These are phyloP conservation scores for Diloba caeruleocephala DNA, from an alignment of 2,888 invertebrate species.

Conservation along the genomic window DNA sequence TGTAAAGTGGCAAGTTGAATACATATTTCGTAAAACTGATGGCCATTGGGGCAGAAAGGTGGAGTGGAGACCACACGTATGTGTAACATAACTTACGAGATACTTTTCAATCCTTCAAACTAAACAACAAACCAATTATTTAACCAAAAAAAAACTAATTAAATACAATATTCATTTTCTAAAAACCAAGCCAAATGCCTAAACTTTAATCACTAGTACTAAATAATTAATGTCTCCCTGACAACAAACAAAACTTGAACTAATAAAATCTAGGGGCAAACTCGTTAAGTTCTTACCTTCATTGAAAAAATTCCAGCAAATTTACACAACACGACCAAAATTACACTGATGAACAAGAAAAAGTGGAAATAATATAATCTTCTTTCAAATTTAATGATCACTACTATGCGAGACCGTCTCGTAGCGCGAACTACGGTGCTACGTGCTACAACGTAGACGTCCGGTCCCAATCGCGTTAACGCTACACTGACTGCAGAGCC, in stretches of 20 bases:
- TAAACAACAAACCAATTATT: background rate
- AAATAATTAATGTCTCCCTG: conserved; percentile 27
- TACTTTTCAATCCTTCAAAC: too few species aligned
- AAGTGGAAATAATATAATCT: conserved; percentile 8
- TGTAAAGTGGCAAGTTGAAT: too few species aligned
- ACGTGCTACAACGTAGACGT: conserved; percentile 73
- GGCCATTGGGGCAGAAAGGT: too few species aligned
- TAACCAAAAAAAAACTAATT: conserved; percentile 1
- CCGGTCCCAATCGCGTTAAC: conserved; percentile 63
- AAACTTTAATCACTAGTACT: conserved; percentile 20
- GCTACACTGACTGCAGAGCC: conserved; percentile 67
- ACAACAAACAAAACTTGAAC: conserved; percentile 33
- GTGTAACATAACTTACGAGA: too few species aligned
- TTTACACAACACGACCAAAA: conserved; percentile 41
- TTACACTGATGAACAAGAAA: conserved; percentile 30
- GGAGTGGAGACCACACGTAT: too few species aligned
- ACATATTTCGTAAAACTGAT: too few species aligned
- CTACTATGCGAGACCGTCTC: conserved; percentile 24
- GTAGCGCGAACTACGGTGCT: conserved; percentile 53
- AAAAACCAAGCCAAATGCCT: background rate
- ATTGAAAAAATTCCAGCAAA: conserved; percentile 22
- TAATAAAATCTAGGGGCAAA: conserved; percentile 36
- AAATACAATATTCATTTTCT: too few species aligned
- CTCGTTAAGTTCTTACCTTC: conserved; percentile 46
- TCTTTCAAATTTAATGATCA: conserved; percentile 35